Percentiles rank a stretch among this genome's conserved stretches.
These are phyloP conservation scores for Aleiodes alternator DNA, from an alignment of 2,888 invertebrate species.

Conservation along the genomic window DNA sequence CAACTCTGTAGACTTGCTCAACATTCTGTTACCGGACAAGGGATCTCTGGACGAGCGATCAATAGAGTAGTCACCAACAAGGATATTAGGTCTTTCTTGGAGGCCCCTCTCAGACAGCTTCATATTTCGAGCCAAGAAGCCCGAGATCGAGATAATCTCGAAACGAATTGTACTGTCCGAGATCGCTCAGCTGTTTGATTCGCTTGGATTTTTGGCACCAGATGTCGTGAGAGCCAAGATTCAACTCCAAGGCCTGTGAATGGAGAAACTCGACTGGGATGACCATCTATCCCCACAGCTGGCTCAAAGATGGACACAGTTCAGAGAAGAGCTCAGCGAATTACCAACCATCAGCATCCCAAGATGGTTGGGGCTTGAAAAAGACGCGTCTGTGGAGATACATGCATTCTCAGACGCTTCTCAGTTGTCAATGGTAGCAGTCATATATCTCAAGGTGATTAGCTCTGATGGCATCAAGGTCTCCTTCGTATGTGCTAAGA, in stretches of 20 bases:
- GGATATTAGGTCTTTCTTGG: conserved; percentile 52
- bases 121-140: conserved; percentile 6
- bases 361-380: conserved; percentile 39
- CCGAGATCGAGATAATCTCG: background rate
- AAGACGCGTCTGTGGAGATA: conserved; percentile 22
- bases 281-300: conserved; percentile 1
- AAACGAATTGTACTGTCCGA: conserved; percentile 43
- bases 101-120: conserved; percentile 36
- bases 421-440: conserved; percentile 52
- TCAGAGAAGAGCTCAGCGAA: conserved; percentile 6
- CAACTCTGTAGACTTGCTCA: conserved; percentile 5
- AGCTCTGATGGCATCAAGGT: background rate
- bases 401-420: conserved; percentile 58
- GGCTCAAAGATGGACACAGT: conserved; percentile 1
- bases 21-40: background rate
- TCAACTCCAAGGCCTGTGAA: conserved; percentile 43
- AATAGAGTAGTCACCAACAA: conserved; percentile 5
- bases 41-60: background rate
- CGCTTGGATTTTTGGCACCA: conserved; percentile 43
- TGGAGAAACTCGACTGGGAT: conserved; percentile 44
- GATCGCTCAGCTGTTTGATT: conserved; percentile 45
- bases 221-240: conserved; percentile 44
- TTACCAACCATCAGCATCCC: conserved; percentile 34
- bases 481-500: conserved; percentile 44
- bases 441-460: conserved; percentile 46